Percentiles rank a stretch among this genome's conserved stretches.
phyloP scores from a whole-genome alignment of 1,140 invertebrate genomes.

The Penaeus japonicus region DNA sequence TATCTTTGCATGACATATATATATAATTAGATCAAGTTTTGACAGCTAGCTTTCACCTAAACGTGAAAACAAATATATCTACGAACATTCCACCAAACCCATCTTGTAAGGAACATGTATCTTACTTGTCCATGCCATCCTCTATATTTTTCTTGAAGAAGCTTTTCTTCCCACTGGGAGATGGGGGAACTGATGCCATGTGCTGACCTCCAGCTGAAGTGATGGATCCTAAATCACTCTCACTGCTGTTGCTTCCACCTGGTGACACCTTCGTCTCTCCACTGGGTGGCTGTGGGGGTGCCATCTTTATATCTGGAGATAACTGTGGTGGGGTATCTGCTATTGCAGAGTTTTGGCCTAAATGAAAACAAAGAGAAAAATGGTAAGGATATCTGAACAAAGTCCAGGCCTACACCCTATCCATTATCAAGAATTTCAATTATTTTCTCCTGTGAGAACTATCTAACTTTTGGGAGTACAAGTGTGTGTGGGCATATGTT shows the following conservation, averaged over 20 bases:
- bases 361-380: background rate
- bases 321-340: constrained; percentile 28
- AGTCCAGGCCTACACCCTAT: background rate
- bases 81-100: too few relatives aligned
- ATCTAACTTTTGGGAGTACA: background rate
- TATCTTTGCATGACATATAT: too few relatives aligned
- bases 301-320: constrained; percentile 39
- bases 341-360: constrained; percentile 33
- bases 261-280: constrained; percentile 31
- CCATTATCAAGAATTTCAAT: background rate
- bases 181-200: constrained; percentile 64
- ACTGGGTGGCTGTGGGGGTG: constrained; percentile 32
- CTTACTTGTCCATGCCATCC: constrained; percentile 92
- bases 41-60: too few relatives aligned
- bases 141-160: constrained; percentile 86
- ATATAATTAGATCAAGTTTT: too few relatives aligned
- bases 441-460: background rate
- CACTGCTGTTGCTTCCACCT: constrained; percentile 11
- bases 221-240: constrained; percentile 10
- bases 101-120: constrained; percentile 3
- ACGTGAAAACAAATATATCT: too few relatives aligned
- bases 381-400: background rate
- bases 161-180: constrained; percentile 75
- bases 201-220: constrained; percentile 21
- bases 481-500: background rate